These are phyloP conservation scores for Rhinolophus sinicus DNA, from an alignment of 2,113 vertebrate species.

Conservation along the genomic window DNA sequence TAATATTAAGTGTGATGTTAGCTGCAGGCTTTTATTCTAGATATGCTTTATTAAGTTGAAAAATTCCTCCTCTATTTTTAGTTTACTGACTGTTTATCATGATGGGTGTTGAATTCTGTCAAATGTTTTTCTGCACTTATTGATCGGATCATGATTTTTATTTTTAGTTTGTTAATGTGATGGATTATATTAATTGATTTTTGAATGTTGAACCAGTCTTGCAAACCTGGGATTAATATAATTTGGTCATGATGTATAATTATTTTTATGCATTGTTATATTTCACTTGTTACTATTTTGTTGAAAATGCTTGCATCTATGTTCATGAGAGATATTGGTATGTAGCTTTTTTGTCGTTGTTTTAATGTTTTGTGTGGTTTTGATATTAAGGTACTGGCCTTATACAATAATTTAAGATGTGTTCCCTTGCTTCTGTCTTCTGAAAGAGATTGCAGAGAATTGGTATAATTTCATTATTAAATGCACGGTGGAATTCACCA, in stretches of 20 bases:
- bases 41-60: background rate
- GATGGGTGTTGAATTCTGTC: background rate
- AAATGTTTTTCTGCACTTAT: background rate
- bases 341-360: background rate
- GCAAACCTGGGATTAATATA: background rate
- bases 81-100: background rate
- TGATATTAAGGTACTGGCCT: background rate
- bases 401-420: background rate
- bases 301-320: background rate
- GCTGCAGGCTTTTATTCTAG: background rate
- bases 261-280: background rate
- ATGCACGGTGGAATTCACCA: background rate
- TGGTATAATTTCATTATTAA: background rate
- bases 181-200: background rate
- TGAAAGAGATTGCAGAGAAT: background rate
- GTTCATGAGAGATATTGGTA: background rate
- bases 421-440: background rate
- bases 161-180: background rate
- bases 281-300: background rate
- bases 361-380: background rate
- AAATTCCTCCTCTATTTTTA: background rate
- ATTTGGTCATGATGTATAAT: background rate
- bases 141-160: background rate
- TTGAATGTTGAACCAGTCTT: background rate
- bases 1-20: background rate